Conservation (phyloP, 2,888 invertebrate species). For the Brachyopa scutellaris region DNA sequence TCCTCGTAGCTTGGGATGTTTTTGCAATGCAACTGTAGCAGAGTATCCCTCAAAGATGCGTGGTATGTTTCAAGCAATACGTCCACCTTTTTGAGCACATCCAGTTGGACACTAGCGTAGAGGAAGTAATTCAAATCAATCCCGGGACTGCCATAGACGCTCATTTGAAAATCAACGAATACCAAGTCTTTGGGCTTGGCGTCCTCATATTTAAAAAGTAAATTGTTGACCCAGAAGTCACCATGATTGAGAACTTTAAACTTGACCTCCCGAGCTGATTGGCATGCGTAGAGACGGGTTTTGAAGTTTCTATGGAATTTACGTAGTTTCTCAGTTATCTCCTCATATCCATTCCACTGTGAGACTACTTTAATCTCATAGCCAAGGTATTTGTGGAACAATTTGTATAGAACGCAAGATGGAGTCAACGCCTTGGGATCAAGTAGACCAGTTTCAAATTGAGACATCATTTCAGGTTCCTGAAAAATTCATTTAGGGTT, state of each 20-base stretch:
- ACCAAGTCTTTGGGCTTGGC: constrained; percentile 75
- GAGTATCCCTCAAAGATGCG: constrained; percentile 74
- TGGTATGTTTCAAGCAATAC: constrained; percentile 77
- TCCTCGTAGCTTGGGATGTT: constrained; percentile 76
- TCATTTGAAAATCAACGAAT: constrained; percentile 79
- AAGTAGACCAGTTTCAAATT: constrained; percentile 75
- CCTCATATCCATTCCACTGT: constrained; percentile 79
- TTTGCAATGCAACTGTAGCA: constrained; percentile 73
- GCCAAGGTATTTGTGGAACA: constrained; percentile 64
- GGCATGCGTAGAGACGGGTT: constrained; percentile 67
- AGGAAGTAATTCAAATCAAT: constrained; percentile 81
- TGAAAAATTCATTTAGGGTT: too few relatives aligned
- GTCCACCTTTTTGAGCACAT: constrained; percentile 76
- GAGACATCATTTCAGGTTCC: constrained; percentile 74
- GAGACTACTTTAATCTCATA: constrained; percentile 78
- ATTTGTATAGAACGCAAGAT: constrained; percentile 10
- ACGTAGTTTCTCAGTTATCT: constrained; percentile 80
- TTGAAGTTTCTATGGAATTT: constrained; percentile 75
- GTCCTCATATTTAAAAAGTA: constrained; percentile 81
- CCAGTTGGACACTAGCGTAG: constrained; percentile 77
- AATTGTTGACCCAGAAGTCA: constrained; percentile 83
- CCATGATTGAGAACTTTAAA: constrained; percentile 82
- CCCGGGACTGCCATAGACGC: constrained; percentile 79
- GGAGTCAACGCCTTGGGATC: constrained; percentile 22
- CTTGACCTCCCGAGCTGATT: constrained; percentile 61